A percentile compares a stretch with the other conserved stretches of the same genome.
Conservation (phyloP, 2,113 vertebrate genomes). For the Agelaius phoeniceus region DNA sequence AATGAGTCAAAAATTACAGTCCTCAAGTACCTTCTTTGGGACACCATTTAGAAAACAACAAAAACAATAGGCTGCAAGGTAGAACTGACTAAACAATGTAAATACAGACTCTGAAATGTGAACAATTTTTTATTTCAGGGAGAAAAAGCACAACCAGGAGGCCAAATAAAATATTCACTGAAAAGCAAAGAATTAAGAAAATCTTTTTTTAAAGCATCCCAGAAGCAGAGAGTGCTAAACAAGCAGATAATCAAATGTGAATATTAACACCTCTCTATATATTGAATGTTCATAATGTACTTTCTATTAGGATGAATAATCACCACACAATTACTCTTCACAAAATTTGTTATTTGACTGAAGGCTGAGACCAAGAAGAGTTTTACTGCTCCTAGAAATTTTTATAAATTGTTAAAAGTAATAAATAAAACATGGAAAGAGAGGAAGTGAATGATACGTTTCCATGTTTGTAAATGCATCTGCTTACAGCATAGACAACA, state of each 20-base stretch:
- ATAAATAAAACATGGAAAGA: neutral
- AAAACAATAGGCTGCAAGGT: neutral
- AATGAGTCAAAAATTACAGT: neutral
- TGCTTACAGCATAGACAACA: neutral
- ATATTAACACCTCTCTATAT: neutral
- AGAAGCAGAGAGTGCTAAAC: neutral
- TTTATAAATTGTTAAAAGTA: neutral
- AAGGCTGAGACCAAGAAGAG: neutral
- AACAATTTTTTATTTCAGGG: neutral
- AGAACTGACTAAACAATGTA: neutral
- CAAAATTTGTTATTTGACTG: neutral
- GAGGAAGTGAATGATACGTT: neutral
- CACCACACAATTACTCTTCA: neutral
- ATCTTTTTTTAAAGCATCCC: rapidly evolving
- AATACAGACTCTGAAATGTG: neutral
- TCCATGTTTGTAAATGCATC: neutral
- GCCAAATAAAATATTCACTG: neutral
- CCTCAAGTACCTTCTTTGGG: neutral
- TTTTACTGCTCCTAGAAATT: neutral
- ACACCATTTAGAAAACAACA: neutral
- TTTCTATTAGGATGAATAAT: neutral
- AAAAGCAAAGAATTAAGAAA: neutral
- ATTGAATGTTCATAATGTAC: neutral
- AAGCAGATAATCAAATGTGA: neutral
- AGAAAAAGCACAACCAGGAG: neutral